Conservation (phyloP, 2,888 invertebrate species). For the Dryococelus australis region DNA sequence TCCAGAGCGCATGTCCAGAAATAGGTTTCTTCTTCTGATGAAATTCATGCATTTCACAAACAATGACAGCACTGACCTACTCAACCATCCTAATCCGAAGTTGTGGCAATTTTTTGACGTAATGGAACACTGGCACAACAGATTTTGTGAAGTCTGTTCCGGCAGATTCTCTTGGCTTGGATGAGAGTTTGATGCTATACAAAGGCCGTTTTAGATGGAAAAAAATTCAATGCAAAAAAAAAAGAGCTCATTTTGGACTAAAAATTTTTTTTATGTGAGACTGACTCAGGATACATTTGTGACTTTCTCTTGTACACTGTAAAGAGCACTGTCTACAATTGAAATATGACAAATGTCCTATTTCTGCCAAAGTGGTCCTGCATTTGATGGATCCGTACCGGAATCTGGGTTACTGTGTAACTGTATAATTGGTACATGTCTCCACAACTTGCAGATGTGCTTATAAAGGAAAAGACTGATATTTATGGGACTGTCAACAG, state of each 20-base stretch:
- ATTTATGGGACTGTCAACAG: conserved; percentile 20
- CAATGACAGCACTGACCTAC: too few species aligned
- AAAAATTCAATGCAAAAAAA: not conserved
- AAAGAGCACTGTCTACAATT: not conserved
- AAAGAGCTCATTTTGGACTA: not conserved
- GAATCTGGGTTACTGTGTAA: not conserved
- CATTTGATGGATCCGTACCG: not conserved
- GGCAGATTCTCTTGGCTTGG: too few species aligned
- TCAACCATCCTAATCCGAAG: too few species aligned
- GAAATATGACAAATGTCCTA: not conserved
- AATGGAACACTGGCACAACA: not conserved
- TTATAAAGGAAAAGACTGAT: not conserved
- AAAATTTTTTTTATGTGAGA: not conserved
- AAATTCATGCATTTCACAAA: too few species aligned
- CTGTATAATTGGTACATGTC: conserved; percentile 21
- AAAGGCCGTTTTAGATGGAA: not conserved
- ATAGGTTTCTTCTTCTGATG: too few species aligned
- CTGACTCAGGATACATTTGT: too few species aligned
- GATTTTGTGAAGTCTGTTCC: not conserved
- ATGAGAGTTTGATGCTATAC: too few species aligned
- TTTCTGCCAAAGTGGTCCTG: not conserved
- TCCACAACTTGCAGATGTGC: not conserved
- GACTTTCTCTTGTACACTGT: too few species aligned
- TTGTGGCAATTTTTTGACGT: not conserved
- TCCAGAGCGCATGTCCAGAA: too few species aligned